A percentile compares a stretch with the other conserved stretches of the same genome.
phyloP scores from a whole-genome alignment of 2,797 vertebrate genomes.

The Chloroceryle amazona region DNA sequence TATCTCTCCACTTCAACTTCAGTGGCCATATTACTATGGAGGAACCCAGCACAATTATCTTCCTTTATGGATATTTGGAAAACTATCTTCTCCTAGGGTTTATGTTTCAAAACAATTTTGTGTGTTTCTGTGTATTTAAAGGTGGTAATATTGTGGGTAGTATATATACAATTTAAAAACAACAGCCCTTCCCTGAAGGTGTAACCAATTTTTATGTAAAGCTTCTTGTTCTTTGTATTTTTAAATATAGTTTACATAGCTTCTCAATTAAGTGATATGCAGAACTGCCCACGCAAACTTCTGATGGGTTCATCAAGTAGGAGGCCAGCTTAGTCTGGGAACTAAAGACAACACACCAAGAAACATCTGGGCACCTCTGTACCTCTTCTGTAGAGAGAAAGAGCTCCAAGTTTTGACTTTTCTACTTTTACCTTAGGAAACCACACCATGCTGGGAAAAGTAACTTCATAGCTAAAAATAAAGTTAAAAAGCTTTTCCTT shows the following conservation, averaged over 20 bases:
- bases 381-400: not conserved
- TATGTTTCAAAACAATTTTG: conserved; percentile 5
- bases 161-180: not conserved
- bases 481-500: not conserved
- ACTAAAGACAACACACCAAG: not conserved
- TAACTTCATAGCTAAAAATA: not conserved
- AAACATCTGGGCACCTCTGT: not conserved
- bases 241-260: not conserved
- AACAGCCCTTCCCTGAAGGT: not conserved
- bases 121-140: not conserved
- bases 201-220: not conserved
- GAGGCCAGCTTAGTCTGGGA: not conserved
- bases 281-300: not conserved
- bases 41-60: conserved; percentile 14
- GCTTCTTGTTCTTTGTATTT: not conserved
- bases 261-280: not conserved
- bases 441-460: not conserved
- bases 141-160: not conserved
- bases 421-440: not conserved
- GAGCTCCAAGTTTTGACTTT: not conserved
- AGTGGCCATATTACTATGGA: conserved; percentile 27
- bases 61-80: conserved; percentile 54
- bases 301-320: not conserved
- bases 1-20: conserved; percentile 28
- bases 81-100: conserved; percentile 39